Percentiles rank a stretch among this genome's conserved stretches.
Conservation (phyloP, 2,888 invertebrate genomes). For the Dromius quadrimaculatus region DNA sequence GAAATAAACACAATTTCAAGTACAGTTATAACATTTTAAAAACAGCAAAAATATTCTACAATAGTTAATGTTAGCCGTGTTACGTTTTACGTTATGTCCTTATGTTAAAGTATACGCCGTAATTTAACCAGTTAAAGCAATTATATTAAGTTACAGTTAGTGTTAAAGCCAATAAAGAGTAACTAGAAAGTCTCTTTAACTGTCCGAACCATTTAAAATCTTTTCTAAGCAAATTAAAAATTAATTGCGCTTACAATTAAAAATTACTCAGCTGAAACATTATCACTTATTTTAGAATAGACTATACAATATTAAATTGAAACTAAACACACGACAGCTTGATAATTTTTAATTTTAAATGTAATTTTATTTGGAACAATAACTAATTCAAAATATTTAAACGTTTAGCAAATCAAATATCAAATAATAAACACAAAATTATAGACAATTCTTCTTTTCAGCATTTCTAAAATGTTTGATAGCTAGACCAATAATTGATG, state of each 20-base stretch:
- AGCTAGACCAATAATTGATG: constrained; percentile 1
- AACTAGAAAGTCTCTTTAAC: constrained; percentile 22
- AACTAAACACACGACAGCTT: neutral
- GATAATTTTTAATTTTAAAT: constrained; percentile 5
- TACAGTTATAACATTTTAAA: constrained; percentile 50
- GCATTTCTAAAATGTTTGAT: constrained; percentile 3
- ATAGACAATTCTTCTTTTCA: neutral
- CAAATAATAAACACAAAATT: neutral
- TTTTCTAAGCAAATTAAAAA: constrained; percentile 40
- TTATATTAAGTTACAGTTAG: constrained; percentile 48
- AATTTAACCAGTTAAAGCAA: constrained; percentile 54
- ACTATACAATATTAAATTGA: neutral
- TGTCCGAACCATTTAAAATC: neutral
- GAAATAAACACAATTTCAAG: constrained; percentile 49
- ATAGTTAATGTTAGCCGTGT: constrained; percentile 60
- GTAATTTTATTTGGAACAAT: neutral
- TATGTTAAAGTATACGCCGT: constrained; percentile 55
- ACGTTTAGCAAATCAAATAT: neutral
- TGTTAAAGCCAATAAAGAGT: constrained; percentile 44
- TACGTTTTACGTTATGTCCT: constrained; percentile 56
- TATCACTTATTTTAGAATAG: neutral
- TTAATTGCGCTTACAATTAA: neutral
- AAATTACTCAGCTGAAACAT: neutral
- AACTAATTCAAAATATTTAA: neutral
- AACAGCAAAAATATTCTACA: constrained; percentile 56